These are phyloP conservation scores for Tethya wilhelma DNA, from an alignment of 37 sponge, comb jelly and placozoan genomes.

Conservation along the genomic window DNA sequence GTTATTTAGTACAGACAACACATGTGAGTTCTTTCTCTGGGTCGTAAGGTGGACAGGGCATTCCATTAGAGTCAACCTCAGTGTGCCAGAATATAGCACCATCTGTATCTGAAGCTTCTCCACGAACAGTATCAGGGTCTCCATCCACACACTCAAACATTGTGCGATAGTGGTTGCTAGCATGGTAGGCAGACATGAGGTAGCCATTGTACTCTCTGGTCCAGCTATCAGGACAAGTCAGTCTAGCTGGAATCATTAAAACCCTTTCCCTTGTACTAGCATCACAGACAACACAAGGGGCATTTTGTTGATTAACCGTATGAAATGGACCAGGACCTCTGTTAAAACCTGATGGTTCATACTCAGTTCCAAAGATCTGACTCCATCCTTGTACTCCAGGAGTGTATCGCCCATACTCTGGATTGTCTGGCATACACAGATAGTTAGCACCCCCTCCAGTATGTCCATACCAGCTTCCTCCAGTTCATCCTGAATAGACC, in stretches of 20 bases:
- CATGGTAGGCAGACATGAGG: neutral
- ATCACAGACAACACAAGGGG: conserved; percentile 64
- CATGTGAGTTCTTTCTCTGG: too few species aligned
- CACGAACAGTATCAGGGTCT: neutral
- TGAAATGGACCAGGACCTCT: too few species aligned
- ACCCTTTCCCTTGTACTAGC: neutral
- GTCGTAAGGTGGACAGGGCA: too few species aligned
- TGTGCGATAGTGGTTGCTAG: neutral
- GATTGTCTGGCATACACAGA: neutral
- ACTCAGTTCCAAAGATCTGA: too few species aligned
- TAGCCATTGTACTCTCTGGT: neutral
- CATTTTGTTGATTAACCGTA: too few species aligned
- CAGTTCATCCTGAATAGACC: neutral
- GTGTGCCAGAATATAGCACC: conserved; percentile 31
- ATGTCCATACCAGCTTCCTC: neutral
- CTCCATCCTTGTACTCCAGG: neutral
- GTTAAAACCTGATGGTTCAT: too few species aligned
- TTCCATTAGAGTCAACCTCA: conserved; percentile 42
- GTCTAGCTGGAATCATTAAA: conserved; percentile 56
- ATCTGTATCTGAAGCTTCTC: neutral
- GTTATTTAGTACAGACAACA: too few species aligned
- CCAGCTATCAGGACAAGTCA: neutral
- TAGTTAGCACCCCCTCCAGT: neutral
- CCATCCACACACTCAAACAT: neutral
- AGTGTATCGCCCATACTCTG: neutral